Conservation (phyloP, 1,140 invertebrate species). For the Heliconius melpomene region DNA sequence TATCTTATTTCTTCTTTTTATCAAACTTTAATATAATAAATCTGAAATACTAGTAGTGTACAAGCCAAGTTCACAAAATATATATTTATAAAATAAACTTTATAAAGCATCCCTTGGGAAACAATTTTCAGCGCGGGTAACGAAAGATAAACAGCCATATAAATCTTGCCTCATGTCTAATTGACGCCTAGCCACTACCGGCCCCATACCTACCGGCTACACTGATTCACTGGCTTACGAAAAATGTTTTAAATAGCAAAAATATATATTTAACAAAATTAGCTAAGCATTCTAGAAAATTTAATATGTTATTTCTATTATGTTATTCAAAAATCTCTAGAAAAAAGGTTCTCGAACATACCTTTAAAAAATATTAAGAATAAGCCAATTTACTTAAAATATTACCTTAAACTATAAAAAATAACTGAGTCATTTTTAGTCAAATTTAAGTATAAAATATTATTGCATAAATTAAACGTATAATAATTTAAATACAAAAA, state of each 20-base stretch:
- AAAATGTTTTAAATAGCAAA: neutral
- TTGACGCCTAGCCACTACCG: constrained; percentile 16
- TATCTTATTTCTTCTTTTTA: neutral
- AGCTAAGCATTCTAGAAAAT: neutral
- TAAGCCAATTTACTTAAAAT: too few relatives aligned
- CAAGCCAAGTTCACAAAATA: neutral
- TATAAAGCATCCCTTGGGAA: constrained; percentile 5
- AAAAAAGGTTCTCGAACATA: too few relatives aligned
- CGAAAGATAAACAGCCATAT: constrained; percentile 20
- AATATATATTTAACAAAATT: neutral
- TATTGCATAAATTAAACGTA: neutral
- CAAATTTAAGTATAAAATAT: too few relatives aligned
- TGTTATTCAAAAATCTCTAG: too few relatives aligned
- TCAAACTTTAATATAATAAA: neutral
- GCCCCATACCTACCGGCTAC: constrained; percentile 1
- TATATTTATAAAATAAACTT: constrained; percentile 3
- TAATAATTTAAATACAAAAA: too few relatives aligned
- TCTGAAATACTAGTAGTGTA: neutral
- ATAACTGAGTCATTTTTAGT: too few relatives aligned
- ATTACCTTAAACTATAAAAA: neutral
- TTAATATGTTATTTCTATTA: neutral
- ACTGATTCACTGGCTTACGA: neutral
- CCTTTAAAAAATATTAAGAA: too few relatives aligned
- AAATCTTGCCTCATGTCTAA: constrained; percentile 16
- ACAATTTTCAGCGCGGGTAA: constrained; percentile 9